Evolutionary conservation across 2,888 invertebrate genomes (phyloP).

Genomic region (Cheilosia vulpina): DNA sequence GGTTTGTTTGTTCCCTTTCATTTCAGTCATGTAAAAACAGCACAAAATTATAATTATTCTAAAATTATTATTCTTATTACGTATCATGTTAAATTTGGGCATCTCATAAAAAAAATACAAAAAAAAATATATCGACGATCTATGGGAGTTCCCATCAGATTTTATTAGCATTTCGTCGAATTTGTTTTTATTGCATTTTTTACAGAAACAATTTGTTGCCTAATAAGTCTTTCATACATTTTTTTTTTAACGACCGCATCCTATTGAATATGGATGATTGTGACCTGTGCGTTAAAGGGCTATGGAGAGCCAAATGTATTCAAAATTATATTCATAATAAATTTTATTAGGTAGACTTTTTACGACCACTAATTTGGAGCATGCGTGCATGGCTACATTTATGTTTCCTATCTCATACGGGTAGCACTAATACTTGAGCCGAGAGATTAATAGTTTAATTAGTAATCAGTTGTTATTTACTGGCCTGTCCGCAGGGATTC

Average conservation of each 20-base stretch:
- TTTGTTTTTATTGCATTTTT: conserved; percentile 27
- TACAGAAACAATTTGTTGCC: conserved; percentile 19
- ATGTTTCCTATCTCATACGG: not conserved
- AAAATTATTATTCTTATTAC: too few species aligned
- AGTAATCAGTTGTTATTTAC: not conserved
- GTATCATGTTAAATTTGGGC: too few species aligned
- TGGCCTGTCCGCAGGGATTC: not conserved
- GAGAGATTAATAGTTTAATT: conserved; percentile 19
- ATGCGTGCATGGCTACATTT: not conserved
- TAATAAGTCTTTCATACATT: conserved; percentile 21
- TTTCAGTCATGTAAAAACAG: too few species aligned
- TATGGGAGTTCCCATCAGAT: conserved; percentile 2
- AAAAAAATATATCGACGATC: not conserved
- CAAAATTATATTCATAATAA: conserved; percentile 4
- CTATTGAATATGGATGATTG: conserved; percentile 34
- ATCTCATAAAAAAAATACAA: not conserved
- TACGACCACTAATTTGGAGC: conserved; percentile 18
- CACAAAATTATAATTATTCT: too few species aligned
- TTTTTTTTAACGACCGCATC: conserved; percentile 31
- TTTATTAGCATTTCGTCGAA: conserved; percentile 22
- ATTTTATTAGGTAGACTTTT: conserved; percentile 22
- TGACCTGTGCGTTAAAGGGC: not conserved
- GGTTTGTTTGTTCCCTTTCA: too few species aligned
- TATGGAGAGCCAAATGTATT: not conserved
- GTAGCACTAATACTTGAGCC: not conserved